A percentile compares a stretch with the other conserved stretches of the same genome.
These are phyloP conservation scores for Phodopus roborovskii DNA, from an alignment of 2,113 vertebrate genomes.

Conservation along the genomic window DNA sequence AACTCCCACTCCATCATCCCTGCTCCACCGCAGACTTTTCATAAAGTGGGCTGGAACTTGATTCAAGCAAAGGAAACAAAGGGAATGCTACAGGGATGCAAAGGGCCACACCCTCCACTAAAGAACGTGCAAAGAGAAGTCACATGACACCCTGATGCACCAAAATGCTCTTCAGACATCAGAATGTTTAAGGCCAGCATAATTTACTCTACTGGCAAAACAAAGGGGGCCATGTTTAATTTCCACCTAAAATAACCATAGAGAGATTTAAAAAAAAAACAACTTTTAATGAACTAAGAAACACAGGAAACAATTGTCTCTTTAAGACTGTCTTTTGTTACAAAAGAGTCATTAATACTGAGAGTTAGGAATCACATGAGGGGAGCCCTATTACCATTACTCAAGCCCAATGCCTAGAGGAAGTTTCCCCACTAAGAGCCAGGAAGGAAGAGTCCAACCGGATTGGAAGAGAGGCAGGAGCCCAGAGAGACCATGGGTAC, in stretches of 20 bases:
- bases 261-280: no score
- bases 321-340: slow-evolving; percentile 17
- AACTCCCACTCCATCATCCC: neutral
- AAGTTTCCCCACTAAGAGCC: neutral
- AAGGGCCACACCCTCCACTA: neutral
- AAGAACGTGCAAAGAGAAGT: neutral
- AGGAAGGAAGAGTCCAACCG: neutral
- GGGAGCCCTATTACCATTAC: neutral
- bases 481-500: neutral
- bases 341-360: neutral
- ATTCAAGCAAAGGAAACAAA: slow-evolving; percentile 3
- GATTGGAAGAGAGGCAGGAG: neutral
- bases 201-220: slow-evolving; percentile 21
- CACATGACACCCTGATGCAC: neutral
- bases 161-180: neutral
- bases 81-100: neutral
- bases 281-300: slow-evolving; percentile 22
- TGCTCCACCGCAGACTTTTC: neutral
- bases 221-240: neutral
- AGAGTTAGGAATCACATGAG: neutral
- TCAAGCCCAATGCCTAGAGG: neutral
- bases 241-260: slow-evolving; percentile 4
- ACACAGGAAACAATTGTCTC: slow-evolving; percentile 24
- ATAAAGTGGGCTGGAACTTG: slow-evolving; percentile 4
- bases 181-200: neutral